Evolutionary conservation across 2,113 vertebrate species (phyloP), one percentile per base, ranked within the genome.

Genomic region (Vulpes vulpes): DNA sequence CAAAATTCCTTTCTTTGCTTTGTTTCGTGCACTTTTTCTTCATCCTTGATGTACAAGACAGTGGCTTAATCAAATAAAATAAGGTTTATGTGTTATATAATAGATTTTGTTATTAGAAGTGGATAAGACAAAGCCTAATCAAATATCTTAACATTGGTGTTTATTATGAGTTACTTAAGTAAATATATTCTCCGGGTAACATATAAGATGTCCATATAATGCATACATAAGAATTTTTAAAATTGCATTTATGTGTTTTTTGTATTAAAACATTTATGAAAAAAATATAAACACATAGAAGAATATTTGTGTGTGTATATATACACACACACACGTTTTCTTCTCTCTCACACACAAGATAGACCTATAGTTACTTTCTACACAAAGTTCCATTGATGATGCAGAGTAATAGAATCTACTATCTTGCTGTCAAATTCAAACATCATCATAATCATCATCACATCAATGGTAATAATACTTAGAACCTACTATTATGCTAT

Each of bases 251-350:
- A 10, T 83, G 0, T 57, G 11, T 85, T 17, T 79, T 65, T 59
- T 64, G 19, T 55, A 55, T 57, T 78, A 89, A 95, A 51, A 65
- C 3, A 55, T 93, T 55, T 53, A 20, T 62, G 65, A 57, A 76
- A 95, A 32, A 83, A 71, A 92, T 62, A 38, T 35, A 89, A 93
- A 51, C 76, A 12, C 38, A 53, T 71, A n/a, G 89, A 86, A 90
- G 38, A 49, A 57, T 25, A 1, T 62, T 11, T n/a, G 2, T 62
- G 27, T n/a, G 11, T 91, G 7, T 57, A 23, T 49, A 60, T 53
- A 22, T 62, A 23, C 38, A 60, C 27, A 78, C n/a, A 78, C 43
- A 82, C 35, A 12, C 5, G 17, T 35, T 79, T 78, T 15, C 43
- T 38, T 60, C 60, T 84, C 19, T 83, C 15, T n/a, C 73, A 51